Percentiles rank a stretch among this genome's conserved stretches.
These are phyloP conservation scores for Molossus alvarezi DNA, from an alignment of 2,797 vertebrate species.

Conservation along the genomic window DNA sequence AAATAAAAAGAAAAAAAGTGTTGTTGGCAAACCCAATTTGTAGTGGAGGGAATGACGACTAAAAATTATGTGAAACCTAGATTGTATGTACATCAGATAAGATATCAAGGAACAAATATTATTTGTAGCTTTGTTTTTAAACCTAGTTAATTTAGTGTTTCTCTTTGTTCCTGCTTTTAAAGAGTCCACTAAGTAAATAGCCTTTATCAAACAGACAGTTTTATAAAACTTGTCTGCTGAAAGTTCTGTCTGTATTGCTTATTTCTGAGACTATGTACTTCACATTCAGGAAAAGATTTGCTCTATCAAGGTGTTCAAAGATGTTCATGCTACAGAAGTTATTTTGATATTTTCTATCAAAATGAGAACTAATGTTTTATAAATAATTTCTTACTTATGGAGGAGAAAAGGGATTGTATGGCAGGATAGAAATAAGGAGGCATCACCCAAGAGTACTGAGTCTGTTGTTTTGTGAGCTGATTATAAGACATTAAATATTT, in stretches of 20 bases:
- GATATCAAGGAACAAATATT: slow-evolving; percentile 54
- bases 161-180: slow-evolving; percentile 63
- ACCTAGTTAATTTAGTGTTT: slow-evolving; percentile 49
- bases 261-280: slow-evolving; percentile 1
- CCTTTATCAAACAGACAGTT: slow-evolving; percentile 44
- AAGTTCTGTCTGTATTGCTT: slow-evolving; percentile 12
- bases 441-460: background rate
- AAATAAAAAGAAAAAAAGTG: background rate
- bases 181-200: slow-evolving; percentile 47
- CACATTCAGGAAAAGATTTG: background rate
- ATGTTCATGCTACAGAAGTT: background rate
- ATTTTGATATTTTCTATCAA: slow-evolving; percentile 55
- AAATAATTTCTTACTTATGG: background rate
- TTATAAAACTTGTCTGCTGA: slow-evolving; percentile 42
- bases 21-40: slow-evolving; percentile 19
- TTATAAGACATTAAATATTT: background rate
- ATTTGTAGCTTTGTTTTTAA: slow-evolving; percentile 71
- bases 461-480: background rate
- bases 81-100: slow-evolving; percentile 56
- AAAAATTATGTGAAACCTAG: slow-evolving; percentile 22
- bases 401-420: slow-evolving; percentile 17
- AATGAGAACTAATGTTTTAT: slow-evolving; percentile 52
- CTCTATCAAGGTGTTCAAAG: slow-evolving; percentile 17
- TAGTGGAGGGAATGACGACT: slow-evolving; percentile 14
- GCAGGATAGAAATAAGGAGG: background rate